These are phyloP conservation scores for Florisuga fusca DNA, from an alignment of 2,797 vertebrate species.

Conservation along the genomic window DNA sequence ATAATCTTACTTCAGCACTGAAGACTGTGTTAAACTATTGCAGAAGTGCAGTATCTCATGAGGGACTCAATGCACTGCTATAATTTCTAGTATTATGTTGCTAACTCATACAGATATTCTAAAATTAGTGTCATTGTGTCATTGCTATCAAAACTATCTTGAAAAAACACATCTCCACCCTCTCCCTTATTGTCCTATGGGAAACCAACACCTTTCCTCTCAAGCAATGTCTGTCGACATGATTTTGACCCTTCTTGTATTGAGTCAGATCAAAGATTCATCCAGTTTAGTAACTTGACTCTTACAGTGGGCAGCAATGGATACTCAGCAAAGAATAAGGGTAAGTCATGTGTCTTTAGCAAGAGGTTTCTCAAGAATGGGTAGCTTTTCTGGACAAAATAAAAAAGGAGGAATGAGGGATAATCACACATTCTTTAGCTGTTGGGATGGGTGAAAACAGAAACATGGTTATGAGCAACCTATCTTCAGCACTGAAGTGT, in stretches of 20 bases:
- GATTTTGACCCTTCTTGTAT: background rate
- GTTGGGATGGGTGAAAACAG: background rate
- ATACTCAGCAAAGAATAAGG: background rate
- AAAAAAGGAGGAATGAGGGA: background rate
- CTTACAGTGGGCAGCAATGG: background rate
- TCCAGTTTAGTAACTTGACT: background rate
- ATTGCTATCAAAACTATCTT: background rate
- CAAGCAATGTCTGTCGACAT: background rate
- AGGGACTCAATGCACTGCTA: background rate
- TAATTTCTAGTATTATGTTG: background rate
- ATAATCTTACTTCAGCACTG: background rate
- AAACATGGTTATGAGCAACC: background rate
- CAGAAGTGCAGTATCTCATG: background rate
- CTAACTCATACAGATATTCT: background rate
- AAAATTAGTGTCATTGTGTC: background rate
- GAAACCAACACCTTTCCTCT: constrained; percentile 58
- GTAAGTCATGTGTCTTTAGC: background rate
- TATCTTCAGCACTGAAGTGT: background rate
- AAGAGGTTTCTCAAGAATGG: background rate
- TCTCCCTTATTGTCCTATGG: constrained; percentile 3
- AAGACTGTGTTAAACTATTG: background rate
- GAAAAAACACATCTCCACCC: background rate
- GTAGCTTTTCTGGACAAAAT: background rate
- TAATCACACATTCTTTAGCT: background rate
- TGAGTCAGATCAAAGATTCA: background rate